Conservation (phyloP, 1,140 invertebrate species). For the Daktulosphaira vitifoliae region DNA sequence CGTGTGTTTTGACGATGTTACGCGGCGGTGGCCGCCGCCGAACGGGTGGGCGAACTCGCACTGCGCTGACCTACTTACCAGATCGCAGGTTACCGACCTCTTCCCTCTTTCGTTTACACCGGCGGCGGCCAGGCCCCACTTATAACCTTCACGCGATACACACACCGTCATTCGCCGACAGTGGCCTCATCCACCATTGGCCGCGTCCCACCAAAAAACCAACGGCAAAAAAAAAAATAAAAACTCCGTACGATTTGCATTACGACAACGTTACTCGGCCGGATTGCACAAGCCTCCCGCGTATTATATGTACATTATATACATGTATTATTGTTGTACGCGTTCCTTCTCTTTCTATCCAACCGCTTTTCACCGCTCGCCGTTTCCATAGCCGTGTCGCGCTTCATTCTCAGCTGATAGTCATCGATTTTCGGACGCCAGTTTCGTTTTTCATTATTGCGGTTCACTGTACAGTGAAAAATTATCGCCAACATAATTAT, state of each 20-base stretch:
- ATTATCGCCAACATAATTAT: too few species aligned
- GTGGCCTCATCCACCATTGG: slow-evolving; percentile 28
- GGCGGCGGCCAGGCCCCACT: slow-evolving; percentile 11
- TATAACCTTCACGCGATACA: slow-evolving; percentile 25
- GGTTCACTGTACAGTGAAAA: too few species aligned
- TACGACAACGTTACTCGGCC: not conserved
- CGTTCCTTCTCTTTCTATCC: not conserved
- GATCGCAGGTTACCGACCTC: slow-evolving; percentile 28
- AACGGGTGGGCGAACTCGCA: slow-evolving; percentile 32
- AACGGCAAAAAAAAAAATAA: not conserved
- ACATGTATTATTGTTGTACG: not conserved
- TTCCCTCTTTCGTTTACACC: slow-evolving; percentile 28
- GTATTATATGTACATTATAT: not conserved
- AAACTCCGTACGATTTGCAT: slow-evolving; percentile 22
- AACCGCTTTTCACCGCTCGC: slow-evolving; percentile 9
- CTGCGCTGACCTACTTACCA: slow-evolving; percentile 28
- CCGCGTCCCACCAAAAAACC: slow-evolving; percentile 5
- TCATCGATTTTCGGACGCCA: too few species aligned
- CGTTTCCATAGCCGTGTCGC: not conserved
- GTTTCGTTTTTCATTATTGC: too few species aligned
- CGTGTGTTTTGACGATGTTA: slow-evolving; percentile 21
- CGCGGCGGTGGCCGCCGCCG: slow-evolving; percentile 8
- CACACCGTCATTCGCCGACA: slow-evolving; percentile 12
- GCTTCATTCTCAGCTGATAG: slow-evolving; percentile 6
- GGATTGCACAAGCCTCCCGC: slow-evolving; percentile 20